Percentiles rank a stretch among this genome's conserved stretches.
These are phyloP conservation scores for Sarcophaga caerulescens DNA, from an alignment of 2,888 invertebrate genomes.

Conservation along the genomic window DNA sequence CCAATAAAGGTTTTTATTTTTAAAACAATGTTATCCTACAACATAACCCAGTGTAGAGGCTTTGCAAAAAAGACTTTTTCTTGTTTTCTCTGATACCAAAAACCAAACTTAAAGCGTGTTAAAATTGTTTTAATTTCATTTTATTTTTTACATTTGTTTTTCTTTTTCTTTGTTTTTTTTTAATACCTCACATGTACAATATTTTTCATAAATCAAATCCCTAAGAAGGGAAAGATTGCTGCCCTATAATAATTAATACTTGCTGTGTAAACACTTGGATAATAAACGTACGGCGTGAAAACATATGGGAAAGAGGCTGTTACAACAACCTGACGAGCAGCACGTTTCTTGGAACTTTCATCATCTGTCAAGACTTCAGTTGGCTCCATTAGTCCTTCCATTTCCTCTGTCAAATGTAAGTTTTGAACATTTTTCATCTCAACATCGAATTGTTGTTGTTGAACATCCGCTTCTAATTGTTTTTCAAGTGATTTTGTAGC, in stretches of 20 bases:
- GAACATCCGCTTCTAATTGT: neutral
- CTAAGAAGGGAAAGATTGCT: neutral
- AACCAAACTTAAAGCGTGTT: too few relatives aligned
- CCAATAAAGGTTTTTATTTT: too few relatives aligned
- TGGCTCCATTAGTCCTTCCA: neutral
- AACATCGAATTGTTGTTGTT: neutral
- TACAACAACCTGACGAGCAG: constrained; percentile 8
- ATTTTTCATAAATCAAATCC: neutral
- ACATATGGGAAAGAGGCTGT: neutral
- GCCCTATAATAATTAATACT: neutral
- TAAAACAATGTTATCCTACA: too few relatives aligned
- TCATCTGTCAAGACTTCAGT: neutral
- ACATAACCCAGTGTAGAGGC: too few relatives aligned
- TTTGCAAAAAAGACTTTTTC: too few relatives aligned
- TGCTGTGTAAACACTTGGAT: neutral
- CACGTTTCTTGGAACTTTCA: neutral
- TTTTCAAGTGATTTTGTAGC: neutral
- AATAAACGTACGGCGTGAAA: neutral
- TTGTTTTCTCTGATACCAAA: too few relatives aligned
- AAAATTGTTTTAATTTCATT: too few relatives aligned
- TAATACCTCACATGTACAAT: neutral
- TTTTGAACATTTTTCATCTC: neutral
- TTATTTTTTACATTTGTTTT: neutral
- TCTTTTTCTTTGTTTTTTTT: neutral
- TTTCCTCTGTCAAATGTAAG: neutral